Base-by-base conservation (phyloP, 2,113 vertebrate species). In the Zapornia atra region DNA sequence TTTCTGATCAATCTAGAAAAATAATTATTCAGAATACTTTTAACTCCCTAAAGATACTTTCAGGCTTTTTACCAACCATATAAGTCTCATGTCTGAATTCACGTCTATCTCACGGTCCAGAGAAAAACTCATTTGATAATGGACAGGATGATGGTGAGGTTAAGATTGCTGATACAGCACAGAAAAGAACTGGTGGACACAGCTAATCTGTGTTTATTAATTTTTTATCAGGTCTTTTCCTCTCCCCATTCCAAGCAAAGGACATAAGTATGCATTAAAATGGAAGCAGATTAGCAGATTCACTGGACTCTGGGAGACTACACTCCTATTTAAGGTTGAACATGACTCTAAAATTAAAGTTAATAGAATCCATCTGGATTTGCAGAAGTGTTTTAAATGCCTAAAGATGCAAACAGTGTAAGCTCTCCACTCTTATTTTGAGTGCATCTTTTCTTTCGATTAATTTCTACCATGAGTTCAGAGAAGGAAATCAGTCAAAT, bases 131-230 rank as follows among this genome's bases (percentile, higher is more conserved):
- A 1, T 84, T 73, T 91, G 88, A 84, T 93, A 88, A 84, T 87
- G 68, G 69, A 79, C 68, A 64, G 36, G 57, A 75, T 76, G 69
- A 78, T 13, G 2, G 17, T n/a, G 57, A 69, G 53, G 25, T 31
- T 31, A 78, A 71, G 29, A 31, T 25, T 96, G 95, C 80, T 93
- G 94, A 93, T 86, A 89, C 48, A 94, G 88, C 77, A 92, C 53
- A 84, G 92, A 51, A 86, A 86, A 95, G 56, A 82, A 88, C 31
- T 26, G 57, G 80, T 94, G 53, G 53, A 73, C 26, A 40, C 44
- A 86, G 42, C 38, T 96, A 86, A 68, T 96, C 86, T 79, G 79
- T 95, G 68, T 94, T 92, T 90, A 96, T 97, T 91, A 95, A 92
- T 93, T 94, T 96, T 95, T 95, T 84, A 93, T 92, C 89, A 85